Evolutionary conservation across 2,888 invertebrate species (phyloP).

Genomic region (Cynaeus angustus): DNA sequence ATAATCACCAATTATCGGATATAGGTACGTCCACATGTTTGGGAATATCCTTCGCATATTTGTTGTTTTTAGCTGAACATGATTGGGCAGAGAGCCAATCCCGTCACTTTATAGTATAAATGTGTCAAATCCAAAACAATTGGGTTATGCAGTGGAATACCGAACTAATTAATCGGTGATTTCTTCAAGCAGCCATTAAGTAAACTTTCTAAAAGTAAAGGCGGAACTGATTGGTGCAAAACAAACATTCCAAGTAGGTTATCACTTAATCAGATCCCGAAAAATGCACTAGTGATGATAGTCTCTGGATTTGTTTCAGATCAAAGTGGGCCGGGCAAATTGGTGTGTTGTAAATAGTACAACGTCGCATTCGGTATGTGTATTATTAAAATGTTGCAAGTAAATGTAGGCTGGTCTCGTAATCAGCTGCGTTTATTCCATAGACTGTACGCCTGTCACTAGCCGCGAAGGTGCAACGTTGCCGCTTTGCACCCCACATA

Average conservation of each 20-base stretch:
- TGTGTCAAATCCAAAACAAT: conserved; percentile 21
- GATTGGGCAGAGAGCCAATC: conserved; percentile 9
- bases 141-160: conserved; percentile 29
- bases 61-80: conserved; percentile 11
- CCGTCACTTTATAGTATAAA: neutral
- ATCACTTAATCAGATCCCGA: conserved; percentile 10
- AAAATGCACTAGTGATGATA: neutral
- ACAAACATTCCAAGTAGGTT: conserved; percentile 39
- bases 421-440: conserved; percentile 60
- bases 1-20: neutral
- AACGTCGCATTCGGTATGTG: neutral
- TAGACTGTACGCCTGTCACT: conserved; percentile 65
- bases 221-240: conserved; percentile 47
- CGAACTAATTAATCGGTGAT: conserved; percentile 41
- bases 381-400: conserved; percentile 44
- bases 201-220: conserved; percentile 50
- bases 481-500: conserved; percentile 60
- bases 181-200: conserved; percentile 42
- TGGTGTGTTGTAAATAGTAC: conserved; percentile 30
- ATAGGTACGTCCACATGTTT: neutral
- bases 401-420: conserved; percentile 54
- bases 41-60: conserved; percentile 20
- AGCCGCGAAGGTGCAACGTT: conserved; percentile 62
- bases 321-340: conserved; percentile 20
- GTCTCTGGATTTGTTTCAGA: neutral